phyloP scores from a whole-genome alignment of 1,140 invertebrate species.

The Ericerus pela region DNA sequence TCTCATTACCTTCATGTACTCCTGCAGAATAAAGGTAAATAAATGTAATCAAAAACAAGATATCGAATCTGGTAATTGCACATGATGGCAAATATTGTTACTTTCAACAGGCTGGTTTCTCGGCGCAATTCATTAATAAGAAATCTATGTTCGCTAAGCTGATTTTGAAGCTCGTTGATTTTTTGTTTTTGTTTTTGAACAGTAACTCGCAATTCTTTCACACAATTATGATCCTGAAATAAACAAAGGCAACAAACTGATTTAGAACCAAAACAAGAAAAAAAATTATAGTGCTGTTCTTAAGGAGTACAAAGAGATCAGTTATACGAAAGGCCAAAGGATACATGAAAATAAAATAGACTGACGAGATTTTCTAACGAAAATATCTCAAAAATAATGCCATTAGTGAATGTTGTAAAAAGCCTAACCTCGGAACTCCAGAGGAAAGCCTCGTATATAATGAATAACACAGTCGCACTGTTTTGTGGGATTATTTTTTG shows the following conservation, averaged over 20 bases:
- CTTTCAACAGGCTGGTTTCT: conserved; percentile 51
- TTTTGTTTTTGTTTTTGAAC: conserved; percentile 75
- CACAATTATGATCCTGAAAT: conserved; percentile 74
- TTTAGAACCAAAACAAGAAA: neutral
- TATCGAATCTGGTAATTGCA: neutral
- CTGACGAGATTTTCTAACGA: too few species aligned
- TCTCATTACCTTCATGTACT: conserved; percentile 81
- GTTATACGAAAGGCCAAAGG: too few species aligned
- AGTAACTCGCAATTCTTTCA: conserved; percentile 67
- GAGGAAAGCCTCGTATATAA: too few species aligned
- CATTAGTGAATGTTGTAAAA: too few species aligned
- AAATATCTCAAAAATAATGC: too few species aligned
- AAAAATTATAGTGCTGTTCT: too few species aligned
- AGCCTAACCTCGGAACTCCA: too few species aligned
- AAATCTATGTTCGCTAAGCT: conserved; percentile 69
- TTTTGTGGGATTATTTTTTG: too few species aligned
- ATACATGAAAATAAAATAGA: too few species aligned
- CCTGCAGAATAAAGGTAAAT: conserved; percentile 35
- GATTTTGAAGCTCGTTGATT: conserved; percentile 66
- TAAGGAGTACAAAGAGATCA: too few species aligned
- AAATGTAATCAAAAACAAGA: neutral
- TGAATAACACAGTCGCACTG: too few species aligned
- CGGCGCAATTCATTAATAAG: conserved; percentile 76
- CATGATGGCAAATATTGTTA: conserved; percentile 5
- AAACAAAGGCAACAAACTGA: neutral